A percentile compares a stretch with the other conserved stretches of the same genome.
These are phyloP conservation scores for Manacus vitellinus DNA, from an alignment of 2,113 vertebrate genomes.

Conservation along the genomic window DNA sequence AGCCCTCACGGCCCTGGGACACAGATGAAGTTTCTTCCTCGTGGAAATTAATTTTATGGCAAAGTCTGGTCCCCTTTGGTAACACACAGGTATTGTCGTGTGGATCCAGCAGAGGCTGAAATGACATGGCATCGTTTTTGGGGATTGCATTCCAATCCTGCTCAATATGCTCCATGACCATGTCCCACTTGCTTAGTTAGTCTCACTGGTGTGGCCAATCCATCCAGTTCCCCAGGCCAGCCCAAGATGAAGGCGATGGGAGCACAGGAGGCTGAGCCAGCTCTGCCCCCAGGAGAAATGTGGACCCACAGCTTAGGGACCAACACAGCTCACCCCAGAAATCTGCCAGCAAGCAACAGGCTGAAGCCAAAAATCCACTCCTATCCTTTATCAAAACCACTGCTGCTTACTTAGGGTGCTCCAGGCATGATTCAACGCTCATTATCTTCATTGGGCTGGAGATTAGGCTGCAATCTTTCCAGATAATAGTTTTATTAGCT, in stretches of 20 bases:
- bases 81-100: background rate
- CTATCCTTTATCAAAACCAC: slow-evolving; percentile 5
- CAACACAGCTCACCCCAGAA: background rate
- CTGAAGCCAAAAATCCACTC: background rate
- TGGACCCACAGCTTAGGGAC: background rate
- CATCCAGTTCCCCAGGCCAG: background rate
- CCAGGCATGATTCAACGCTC: slow-evolving; percentile 28
- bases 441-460: slow-evolving; percentile 22
- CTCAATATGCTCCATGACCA: background rate
- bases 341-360: background rate
- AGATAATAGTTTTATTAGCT: slow-evolving; percentile 48
- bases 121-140: fast-evolving
- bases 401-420: background rate
- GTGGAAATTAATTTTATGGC: background rate
- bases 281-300: background rate
- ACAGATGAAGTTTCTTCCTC: background rate
- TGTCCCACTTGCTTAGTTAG: background rate
- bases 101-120: background rate
- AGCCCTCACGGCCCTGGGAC: fast-evolving
- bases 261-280: background rate
- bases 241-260: background rate
- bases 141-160: background rate
- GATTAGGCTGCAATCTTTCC: slow-evolving; percentile 32
- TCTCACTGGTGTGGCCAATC: background rate
- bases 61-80: background rate